Evolutionary conservation across 2,888 invertebrate genomes (phyloP).

Genomic region (Amblyjoppa fuscipennis): DNA sequence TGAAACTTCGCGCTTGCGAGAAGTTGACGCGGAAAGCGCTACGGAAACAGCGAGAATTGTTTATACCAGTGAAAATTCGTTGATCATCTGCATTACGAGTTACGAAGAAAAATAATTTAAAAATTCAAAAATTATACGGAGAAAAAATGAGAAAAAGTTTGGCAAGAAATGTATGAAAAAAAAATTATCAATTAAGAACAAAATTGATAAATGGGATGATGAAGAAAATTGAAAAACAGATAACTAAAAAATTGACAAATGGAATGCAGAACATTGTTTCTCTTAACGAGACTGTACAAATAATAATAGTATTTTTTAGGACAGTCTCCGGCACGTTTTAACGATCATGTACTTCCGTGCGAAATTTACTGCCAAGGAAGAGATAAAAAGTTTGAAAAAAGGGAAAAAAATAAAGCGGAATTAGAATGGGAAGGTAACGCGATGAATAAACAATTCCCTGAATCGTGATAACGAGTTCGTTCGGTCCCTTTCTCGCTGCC

Average conservation of each 20-base stretch:
- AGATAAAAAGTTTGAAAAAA: constrained; percentile 21
- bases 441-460: constrained; percentile 65
- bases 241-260: not conserved
- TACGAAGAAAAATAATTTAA: not conserved
- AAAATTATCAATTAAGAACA: not conserved
- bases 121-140: not conserved
- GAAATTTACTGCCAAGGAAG: constrained; percentile 16
- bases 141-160: not conserved
- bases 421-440: constrained; percentile 38
- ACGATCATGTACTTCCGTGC: constrained; percentile 41
- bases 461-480: constrained; percentile 64
- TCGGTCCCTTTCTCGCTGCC: constrained; percentile 25
- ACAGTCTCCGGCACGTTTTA: not conserved
- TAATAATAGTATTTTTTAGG: not conserved
- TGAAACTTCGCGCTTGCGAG: constrained; percentile 6
- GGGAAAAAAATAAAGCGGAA: not conserved
- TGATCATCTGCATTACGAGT: constrained; percentile 1
- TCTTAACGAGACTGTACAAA: not conserved
- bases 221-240: not conserved
- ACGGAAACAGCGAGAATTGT: not conserved
- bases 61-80: constrained; percentile 9
- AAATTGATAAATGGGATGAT: not conserved
- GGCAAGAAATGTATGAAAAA: not conserved
- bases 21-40: constrained; percentile 13
- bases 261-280: not conserved